Base-by-base conservation (phyloP, 2,113 vertebrate genomes). In the Blennius ocellaris region DNA sequence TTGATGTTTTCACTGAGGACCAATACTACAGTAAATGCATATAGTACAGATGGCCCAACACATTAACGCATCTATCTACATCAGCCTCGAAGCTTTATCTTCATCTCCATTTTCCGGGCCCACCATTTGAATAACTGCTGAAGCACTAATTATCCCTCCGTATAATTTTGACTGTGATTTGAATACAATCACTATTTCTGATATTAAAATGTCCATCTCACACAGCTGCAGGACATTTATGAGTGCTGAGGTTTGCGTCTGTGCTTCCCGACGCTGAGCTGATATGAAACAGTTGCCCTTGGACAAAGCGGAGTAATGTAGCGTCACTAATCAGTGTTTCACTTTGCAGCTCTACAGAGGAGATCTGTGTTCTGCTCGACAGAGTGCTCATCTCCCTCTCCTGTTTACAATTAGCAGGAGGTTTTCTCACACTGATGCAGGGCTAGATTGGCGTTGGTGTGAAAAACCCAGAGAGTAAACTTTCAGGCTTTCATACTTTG, bases 261-360 rank as follows among this genome's bases (percentile, higher is more conserved):
- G 69, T 47, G 78, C 59, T 81, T 78, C 78, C 78, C 50, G 43
- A 86, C 78, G 70, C 69, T 78, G 82, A 61, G 85, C 80, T 84
- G 82, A 89, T 89, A 88, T 88, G 90, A 91, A 89, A 81, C 75
- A 79, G 84, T 90, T 87, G 90, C 90, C 89, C 89, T 90, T 89
- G 86, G 84, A 90, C 86, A 88, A 90, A 86, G 75, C 55, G 49
- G 78, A 85, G 77, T 92, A 91, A 92, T 92, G 89, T 88, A 88
- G 78, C 87, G 59, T 89, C 67, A 86, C 89, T 92, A 92, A 92
- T 93, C 88, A 92, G 83, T 51, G 80, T 87, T 92, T 87, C 82
- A 84, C 81, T 86, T 83, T 64, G 76, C 68, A 11, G 69, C 78
- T 73, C 69, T 63, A 70, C 68, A 81, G 73, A 81, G 79, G 81